Conservation (phyloP, 1,140 invertebrate species). For the Acromyrmex heyeri region DNA sequence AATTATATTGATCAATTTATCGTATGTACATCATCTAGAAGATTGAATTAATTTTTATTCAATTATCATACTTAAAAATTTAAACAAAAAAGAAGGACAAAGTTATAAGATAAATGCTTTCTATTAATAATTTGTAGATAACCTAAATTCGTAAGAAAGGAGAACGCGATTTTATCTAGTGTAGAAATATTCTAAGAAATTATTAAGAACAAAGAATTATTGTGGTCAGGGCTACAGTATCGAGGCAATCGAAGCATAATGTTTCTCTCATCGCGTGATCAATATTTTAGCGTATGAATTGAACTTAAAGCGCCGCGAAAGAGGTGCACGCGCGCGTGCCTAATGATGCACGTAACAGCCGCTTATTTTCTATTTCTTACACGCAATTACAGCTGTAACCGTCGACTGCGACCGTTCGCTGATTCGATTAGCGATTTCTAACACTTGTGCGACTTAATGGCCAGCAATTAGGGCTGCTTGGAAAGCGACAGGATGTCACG, state of each 20-base stretch:
- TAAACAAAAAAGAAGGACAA: not conserved
- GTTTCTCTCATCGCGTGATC: constrained; percentile 27
- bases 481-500: constrained; percentile 55
- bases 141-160: not conserved
- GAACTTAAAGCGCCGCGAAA: constrained; percentile 18
- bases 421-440: constrained; percentile 64
- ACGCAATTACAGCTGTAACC: constrained; percentile 62
- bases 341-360: constrained; percentile 62
- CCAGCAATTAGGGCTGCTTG: constrained; percentile 57
- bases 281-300: constrained; percentile 41
- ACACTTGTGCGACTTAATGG: constrained; percentile 62
- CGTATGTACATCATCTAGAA: no score
- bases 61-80: not conserved
- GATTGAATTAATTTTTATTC: not conserved
- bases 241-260: not conserved
- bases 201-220: not conserved
- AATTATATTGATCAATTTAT: no score
- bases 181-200: not conserved
- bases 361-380: constrained; percentile 65
- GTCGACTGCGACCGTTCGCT: constrained; percentile 50
- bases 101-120: not conserved
- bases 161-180: not conserved
- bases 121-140: not conserved
- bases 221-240: not conserved
- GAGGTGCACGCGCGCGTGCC: constrained; percentile 53